Conservation (phyloP, 2,113 vertebrate species). For the Pristiophorus japonicus region DNA sequence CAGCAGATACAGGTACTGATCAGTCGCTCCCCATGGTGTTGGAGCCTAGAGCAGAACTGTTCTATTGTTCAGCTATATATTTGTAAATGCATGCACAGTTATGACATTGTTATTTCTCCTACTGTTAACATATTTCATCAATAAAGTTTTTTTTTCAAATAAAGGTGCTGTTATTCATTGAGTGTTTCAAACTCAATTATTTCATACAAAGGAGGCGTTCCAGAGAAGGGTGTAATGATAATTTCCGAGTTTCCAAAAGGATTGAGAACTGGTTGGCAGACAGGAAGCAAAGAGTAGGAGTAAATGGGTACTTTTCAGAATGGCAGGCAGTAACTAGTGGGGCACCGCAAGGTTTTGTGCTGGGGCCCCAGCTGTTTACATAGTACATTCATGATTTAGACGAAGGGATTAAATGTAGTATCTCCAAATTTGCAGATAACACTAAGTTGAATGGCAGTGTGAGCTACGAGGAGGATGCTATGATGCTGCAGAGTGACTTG, state of each 20-base stretch:
- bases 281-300: too few species aligned
- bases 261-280: too few species aligned
- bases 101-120: neutral
- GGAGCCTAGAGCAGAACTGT: neutral
- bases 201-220: neutral
- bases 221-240: neutral
- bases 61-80: neutral
- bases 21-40: slow-evolving; percentile 19
- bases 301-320: too few species aligned
- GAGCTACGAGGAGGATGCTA: too few species aligned
- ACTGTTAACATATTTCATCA: neutral
- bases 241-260: neutral
- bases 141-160: neutral
- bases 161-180: neutral
- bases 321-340: too few species aligned
- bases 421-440: too few species aligned
- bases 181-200: neutral
- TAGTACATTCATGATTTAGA: too few species aligned
- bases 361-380: too few species aligned
- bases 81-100: neutral
- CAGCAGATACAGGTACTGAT: neutral
- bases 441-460: too few species aligned
- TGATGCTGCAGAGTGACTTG: too few species aligned
- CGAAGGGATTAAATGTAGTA: too few species aligned
- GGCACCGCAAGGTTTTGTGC: too few species aligned